These are phyloP conservation scores for Acropternis orthonyx DNA, from an alignment of 2,797 vertebrate genomes.

Conservation along the genomic window DNA sequence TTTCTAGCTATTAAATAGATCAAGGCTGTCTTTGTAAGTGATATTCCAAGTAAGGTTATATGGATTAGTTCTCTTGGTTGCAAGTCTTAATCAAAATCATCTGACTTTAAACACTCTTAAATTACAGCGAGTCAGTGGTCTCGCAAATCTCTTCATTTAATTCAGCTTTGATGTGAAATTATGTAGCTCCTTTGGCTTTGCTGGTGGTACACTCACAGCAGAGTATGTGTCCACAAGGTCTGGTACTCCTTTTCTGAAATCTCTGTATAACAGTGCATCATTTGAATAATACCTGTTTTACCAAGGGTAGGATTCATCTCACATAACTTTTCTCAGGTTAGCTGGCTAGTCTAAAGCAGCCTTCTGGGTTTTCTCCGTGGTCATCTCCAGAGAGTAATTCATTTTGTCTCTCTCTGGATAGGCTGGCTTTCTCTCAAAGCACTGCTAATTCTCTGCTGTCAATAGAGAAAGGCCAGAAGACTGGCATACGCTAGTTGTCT, in stretches of 20 bases:
- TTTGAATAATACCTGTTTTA: not conserved
- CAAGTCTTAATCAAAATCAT: constrained; percentile 23
- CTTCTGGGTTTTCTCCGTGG: not conserved
- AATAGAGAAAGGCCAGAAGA: not conserved
- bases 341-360: not conserved
- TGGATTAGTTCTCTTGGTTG: constrained; percentile 14
- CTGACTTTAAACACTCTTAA: not conserved
- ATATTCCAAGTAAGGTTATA: constrained; percentile 19
- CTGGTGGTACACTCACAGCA: not conserved
- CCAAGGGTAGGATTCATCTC: not conserved
- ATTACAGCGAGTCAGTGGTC: not conserved
- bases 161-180: not conserved
- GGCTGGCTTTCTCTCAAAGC: not conserved
- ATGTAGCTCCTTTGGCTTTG: not conserved
- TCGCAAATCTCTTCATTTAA: not conserved
- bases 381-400: not conserved
- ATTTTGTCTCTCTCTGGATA: not conserved
- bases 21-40: not conserved
- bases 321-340: not conserved
- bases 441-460: not conserved
- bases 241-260: not conserved
- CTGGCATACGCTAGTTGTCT: not conserved
- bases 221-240: not conserved
- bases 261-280: not conserved
- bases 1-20: not conserved